Evolutionary conservation across 2,113 vertebrate genomes (phyloP), one percentile per base, ranked within the genome.

Genomic region (Catharus bicknelli): DNA sequence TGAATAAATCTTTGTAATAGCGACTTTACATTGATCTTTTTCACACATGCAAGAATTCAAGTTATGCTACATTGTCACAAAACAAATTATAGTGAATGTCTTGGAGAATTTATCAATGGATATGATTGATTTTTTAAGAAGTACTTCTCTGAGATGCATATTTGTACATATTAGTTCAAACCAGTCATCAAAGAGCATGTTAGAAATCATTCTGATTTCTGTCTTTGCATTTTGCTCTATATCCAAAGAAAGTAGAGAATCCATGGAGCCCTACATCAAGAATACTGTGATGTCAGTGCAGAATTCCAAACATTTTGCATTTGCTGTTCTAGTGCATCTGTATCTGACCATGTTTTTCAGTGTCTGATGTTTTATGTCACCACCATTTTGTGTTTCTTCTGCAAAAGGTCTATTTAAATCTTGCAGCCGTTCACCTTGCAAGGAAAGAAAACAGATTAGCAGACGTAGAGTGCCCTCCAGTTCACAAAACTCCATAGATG

Each of bases 1-100:
- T 51, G 30, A 90, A 82, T 92, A 87, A 81, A 84, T 95, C 87
- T 79, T 84, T 59, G 40, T 81, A 92, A 92, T 20, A 69, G 78
- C 6, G 4, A 55, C 32, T 90, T 76, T 48, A 69, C 53, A 94
- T 73, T 62, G 82, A 88, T 85, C 50, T 77, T 82, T 76, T 90
- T 69, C 47, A 83, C 20, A 45, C 20, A 66, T 36, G n/a, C 50
- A 88, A 93, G 27, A 85, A 85, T 87, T 73, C 74, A 93, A 85
- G 57, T 83, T 92, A 79, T 83, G 82, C 50, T 83, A 69, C 18
- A 42, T 29, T 79, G 50, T 23, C 76, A 92, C 64, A 84, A 95
- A 94, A 89, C 70, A 94, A 89, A 87, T 90, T 87, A 64, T 9
- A 79, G 58, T 68, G 58, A 68, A 82, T 79, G 36, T 69, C 87